Base-by-base conservation (phyloP, 2,888 invertebrate genomes). In the Onchidella celtica region DNA sequence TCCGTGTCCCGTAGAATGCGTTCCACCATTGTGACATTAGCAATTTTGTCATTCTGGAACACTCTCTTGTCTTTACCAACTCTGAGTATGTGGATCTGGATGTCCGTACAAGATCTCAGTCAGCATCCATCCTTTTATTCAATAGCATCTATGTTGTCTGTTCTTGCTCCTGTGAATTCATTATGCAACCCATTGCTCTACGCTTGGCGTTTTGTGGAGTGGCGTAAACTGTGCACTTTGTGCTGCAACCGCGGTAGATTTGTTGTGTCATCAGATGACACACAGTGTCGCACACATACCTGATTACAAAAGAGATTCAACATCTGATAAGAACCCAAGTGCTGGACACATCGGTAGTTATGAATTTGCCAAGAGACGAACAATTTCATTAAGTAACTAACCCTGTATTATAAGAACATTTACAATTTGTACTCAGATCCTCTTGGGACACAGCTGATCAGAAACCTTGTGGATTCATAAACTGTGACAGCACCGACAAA, bases 171-270 rank as follows among this genome's bases (percentile, higher is more conserved):
- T 0, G 24, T 77, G 2, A 77, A 77, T 24, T 0, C 57, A 3
- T 3, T 66, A 1, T 36, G 24, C 14, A 77, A 68, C 24, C 77
- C 77, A 0, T 24, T 77, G 11, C 11, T 76, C 9, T 76, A 76
- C 55, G 76, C 66, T 0, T 76, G 76, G 76, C 61, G 76, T 3
- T 76, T 76, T 27, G 66, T 76, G 11, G 40, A 76, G 27, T 76
- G 76, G 76, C 36, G 66, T 0, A 76, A 34, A 27, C 32, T 66
- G 3, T 76, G 6, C 55, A 47, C 17, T 0, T 6, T 2, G 17
- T 73, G 59, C 17, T 38, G 24, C 24, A 73, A 27, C 36, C 34
- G 27, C 27, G 34, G 27, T 36, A 38, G 0, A 47, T 47, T 47
- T 47, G 17, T 11, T 47, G 6, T 47, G 47, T 17, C 47, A 11